Evolutionary conservation across 2,888 invertebrate genomes (phyloP), one percentile per base, ranked within the genome.

Genomic region (Byasa hedistus): DNA sequence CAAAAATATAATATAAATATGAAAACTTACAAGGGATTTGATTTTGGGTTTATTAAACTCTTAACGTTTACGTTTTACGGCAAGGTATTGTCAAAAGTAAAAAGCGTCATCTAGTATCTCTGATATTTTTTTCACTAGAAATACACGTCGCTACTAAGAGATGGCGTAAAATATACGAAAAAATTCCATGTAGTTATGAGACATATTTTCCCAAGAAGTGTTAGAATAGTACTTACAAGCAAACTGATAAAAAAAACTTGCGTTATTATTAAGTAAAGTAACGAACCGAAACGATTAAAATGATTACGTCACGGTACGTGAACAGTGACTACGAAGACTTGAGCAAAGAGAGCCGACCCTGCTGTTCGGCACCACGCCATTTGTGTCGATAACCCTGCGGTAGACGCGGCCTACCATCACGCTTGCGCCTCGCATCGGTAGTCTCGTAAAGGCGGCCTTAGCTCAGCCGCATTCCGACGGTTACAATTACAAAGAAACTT

Each of bases 331-430:
- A 68, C 69, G 69, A 68, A 66, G 69, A 65, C 70, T 63, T 62
- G 51, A 55, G 68, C 60, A 69, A 74, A 68, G 71, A 73, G 71
- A 73, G 73, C 67, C 75, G 86, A 86, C 87, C 89, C 87, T 85
- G 83, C 83, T 76, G 77, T 74, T 78, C 77, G 77, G 81, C 82
- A 81, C 79, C 78, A 76, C 81, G 79, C 76, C 79, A 75, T 75
- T 74, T 86, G 87, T 90, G 91, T 91, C 91, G 91, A 91, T 91
- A 91, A 91, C 91, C 90, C 90, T 87, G 86, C 83, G 80, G 79
- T 78, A 80, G 79, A 80, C 81, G 79, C 81, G 80, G 76, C 83
- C 81, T 81, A 82, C 83, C 86, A 85, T 83, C 86, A 84, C 90
- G 89, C 89, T 82, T 88, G 89, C 90, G 88, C 75, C 69, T 74